Conservation (phyloP, 2,797 vertebrate genomes). For the Lepidocolaptes lacrymiger region DNA sequence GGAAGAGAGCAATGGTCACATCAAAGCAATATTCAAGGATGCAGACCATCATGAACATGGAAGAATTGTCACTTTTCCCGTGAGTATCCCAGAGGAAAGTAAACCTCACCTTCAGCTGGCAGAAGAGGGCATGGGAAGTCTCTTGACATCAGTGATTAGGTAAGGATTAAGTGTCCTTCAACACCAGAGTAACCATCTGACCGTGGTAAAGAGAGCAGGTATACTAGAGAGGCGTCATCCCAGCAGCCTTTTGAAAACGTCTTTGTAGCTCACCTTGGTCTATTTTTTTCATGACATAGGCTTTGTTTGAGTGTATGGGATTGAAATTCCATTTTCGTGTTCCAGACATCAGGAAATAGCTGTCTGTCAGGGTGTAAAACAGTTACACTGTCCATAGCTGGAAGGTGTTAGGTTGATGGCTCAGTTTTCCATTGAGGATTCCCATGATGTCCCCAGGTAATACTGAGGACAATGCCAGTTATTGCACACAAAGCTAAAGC, state of each 20-base stretch:
- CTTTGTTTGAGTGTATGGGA: background rate
- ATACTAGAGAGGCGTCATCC: background rate
- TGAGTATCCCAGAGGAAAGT: background rate
- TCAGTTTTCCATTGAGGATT: background rate
- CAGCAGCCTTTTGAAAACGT: background rate
- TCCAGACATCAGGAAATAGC: background rate
- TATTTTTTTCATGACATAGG: accelerated
- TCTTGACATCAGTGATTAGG: background rate
- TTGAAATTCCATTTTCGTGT: background rate
- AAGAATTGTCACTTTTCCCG: background rate
- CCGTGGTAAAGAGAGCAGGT: background rate
- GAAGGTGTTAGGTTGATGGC: background rate
- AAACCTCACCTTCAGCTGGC: background rate
- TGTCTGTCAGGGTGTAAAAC: background rate
- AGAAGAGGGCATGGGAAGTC: background rate
- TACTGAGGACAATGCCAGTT: background rate
- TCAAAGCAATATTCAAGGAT: background rate
- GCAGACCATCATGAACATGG: background rate
- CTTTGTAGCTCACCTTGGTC: background rate
- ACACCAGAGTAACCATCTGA: background rate
- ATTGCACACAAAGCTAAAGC: background rate
- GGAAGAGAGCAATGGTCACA: background rate
- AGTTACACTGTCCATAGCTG: background rate
- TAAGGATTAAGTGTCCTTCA: background rate
- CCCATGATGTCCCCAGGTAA: background rate